phyloP scores from a whole-genome alignment of 2,888 invertebrate species.

The Serrognathus titanus region DNA sequence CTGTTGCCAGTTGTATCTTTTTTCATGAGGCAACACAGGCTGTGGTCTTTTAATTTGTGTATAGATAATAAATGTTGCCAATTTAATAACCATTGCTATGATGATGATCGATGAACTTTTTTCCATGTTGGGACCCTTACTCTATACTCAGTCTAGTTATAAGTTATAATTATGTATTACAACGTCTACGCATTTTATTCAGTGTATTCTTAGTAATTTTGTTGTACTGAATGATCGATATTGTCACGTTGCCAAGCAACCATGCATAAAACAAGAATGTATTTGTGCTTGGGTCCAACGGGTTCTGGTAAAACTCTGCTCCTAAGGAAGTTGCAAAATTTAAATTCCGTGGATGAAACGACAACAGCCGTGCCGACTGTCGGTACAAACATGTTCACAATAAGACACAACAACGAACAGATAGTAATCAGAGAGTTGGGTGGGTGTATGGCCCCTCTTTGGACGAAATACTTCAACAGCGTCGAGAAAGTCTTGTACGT shows the following conservation, averaged over 20 bases:
- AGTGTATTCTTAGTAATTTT: no score
- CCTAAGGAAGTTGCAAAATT: slow-evolving; percentile 68
- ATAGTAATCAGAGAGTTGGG: slow-evolving; percentile 67
- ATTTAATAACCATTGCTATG: no score
- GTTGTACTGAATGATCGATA: slow-evolving; percentile 1
- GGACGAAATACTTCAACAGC: slow-evolving; percentile 72
- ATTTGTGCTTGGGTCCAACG: slow-evolving; percentile 72
- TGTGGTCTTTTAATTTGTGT: no score
- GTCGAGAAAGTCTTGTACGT: slow-evolving; percentile 72
- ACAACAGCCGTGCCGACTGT: slow-evolving; percentile 76
- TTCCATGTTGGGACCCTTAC: no score
- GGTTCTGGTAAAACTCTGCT: slow-evolving; percentile 80
- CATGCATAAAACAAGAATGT: slow-evolving; percentile 26
- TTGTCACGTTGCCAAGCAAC: slow-evolving; percentile 6
- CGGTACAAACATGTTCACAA: slow-evolving; percentile 72
- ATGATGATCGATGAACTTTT: no score
- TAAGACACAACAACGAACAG: slow-evolving; percentile 43
- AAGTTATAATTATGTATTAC: no score
- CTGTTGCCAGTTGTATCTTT: no score
- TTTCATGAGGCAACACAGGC: no score
- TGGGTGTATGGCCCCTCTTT: slow-evolving; percentile 77
- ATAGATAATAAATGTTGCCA: no score
- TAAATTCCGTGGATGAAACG: slow-evolving; percentile 69
- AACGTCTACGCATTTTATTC: no score
- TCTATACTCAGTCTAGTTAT: no score